Conservation (phyloP, 1,140 invertebrate genomes). For the Drosophila nebulosa region DNA sequence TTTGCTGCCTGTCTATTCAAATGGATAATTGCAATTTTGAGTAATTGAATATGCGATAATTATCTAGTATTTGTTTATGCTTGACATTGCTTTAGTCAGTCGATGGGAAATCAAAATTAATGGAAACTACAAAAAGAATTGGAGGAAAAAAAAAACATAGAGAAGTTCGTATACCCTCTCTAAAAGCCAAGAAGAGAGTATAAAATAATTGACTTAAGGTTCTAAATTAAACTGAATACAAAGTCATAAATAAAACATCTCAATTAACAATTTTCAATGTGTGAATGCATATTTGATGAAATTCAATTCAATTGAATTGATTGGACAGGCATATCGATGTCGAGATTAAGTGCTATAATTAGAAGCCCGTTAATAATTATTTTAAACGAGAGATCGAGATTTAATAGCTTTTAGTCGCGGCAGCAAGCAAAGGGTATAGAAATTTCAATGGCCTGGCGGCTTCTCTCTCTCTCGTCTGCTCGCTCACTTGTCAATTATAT, state of each 20-base stretch:
- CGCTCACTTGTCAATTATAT: neutral
- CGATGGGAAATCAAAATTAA: conserved; percentile 19
- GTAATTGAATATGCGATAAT: conserved; percentile 65
- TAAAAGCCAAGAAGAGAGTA: too few relatives aligned
- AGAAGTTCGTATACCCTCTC: neutral
- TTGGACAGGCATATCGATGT: neutral
- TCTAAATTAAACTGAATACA: too few relatives aligned
- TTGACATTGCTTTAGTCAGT: conserved; percentile 4
- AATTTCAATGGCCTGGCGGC: neutral
- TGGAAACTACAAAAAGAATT: neutral
- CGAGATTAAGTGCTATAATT: neutral
- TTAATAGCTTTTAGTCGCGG: neutral
- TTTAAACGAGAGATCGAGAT: too few relatives aligned
- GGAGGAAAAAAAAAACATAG: neutral
- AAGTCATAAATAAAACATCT: neutral
- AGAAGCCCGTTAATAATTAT: neutral
- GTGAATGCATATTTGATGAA: neutral
- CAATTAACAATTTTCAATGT: neutral
- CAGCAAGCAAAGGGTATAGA: neutral
- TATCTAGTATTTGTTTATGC: conserved; percentile 43
- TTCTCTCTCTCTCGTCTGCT: too few relatives aligned
- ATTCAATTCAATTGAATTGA: neutral
- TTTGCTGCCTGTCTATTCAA: conserved; percentile 33
- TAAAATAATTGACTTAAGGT: too few relatives aligned
- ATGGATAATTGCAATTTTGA: conserved; percentile 43